Evolutionary conservation across 2,797 vertebrate genomes (phyloP), one percentile per base, ranked within the genome.

Genomic region (Melanotaenia maccullochi): DNA sequence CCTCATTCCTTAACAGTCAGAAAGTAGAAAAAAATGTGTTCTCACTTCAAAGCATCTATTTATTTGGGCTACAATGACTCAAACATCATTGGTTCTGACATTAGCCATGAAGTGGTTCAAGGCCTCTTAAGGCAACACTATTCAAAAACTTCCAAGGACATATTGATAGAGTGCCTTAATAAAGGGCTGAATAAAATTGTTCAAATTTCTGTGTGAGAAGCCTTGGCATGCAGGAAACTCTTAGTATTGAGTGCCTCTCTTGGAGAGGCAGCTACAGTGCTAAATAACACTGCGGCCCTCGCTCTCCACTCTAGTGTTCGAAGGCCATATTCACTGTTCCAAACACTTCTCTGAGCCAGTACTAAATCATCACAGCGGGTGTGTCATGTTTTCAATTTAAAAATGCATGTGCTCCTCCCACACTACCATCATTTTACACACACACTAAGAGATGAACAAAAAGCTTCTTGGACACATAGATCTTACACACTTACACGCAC

Each of bases 311-410:
- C 66, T 22, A 42, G 44, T 73, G 73, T 84, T 84, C 36, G 74
- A 86, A 91, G 85, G 85, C 82, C 60, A n/a, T 60, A 65, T 83
- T 78, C 79, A 72, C 30, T 58, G 85, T 68, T 90, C 65, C 65
- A 78, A 82, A 82, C 68, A 51, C 68, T 62, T 79, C 76, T 74
- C 60, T 65, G 57, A 78, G 61, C 74, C 68, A 25, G 54, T 20
- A 76, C 82, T 92, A 87, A 87, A 89, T 92, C 90, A 90, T 87
- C 84, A 74, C 81, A 55, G 78, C 54, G 62, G 81, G 79, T 81
- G 86, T 91, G 88, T 88, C 89, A 87, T 91, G 90, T 90, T 92
- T 93, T 92, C 89, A 92, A 92, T 94, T 92, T 90, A 87, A 90
- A 92, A 93, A 92, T 93, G 91, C 89, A 93, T 85, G 82, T 67